Base-by-base conservation (phyloP, 1,140 invertebrate species). In the Rhizoglyphus robini region DNA sequence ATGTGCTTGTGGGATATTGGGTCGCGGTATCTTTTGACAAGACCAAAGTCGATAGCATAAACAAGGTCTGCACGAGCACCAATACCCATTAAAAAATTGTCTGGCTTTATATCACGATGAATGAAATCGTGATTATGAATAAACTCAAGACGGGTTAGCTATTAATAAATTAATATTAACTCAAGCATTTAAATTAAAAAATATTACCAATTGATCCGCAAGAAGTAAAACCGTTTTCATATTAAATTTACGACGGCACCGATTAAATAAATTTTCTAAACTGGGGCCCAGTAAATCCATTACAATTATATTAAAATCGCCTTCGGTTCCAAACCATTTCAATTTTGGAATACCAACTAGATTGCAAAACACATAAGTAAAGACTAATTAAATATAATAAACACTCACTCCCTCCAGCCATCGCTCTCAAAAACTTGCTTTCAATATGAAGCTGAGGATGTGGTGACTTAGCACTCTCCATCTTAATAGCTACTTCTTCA, bases 281-380 rank as follows among this genome's bases (percentile, higher is more conserved):
- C 92, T 96, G 51, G 96, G 96, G 54, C 96, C 96, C 20, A 99
- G 79, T 66, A 99, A 79, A 75, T 99, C 95, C 95, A 99, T 98
- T 27, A 99, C 95, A 93, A 99, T 96, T 3, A 98, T 94, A 82
- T 98, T 97, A 79, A 95, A 96, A 76, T 96, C 92, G 72, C 90
- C 93, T 83, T 94, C 93, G 54, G 87, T 89, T 49, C 93, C 96
- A 80, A 91, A 98, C 95, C 95, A 98, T 80, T 96, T 96, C 76
- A 97, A 91, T 57, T 83, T 82, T 65, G 94, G 93, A 74, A 97
- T 96, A 23, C 92, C 92, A 78, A 92, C 90, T 89, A 75, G 18
- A 32, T 77, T 76, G 67, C 71, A 71, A 65, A 71, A 68, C 32
- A n/a, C 15, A 68, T 67, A 11, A 68, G 41, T 58, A n/a, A 68